A percentile compares a stretch with the other conserved stretches of the same genome.
phyloP scores from a whole-genome alignment of 2,888 invertebrate genomes.

The Aspidiotus destructor region DNA sequence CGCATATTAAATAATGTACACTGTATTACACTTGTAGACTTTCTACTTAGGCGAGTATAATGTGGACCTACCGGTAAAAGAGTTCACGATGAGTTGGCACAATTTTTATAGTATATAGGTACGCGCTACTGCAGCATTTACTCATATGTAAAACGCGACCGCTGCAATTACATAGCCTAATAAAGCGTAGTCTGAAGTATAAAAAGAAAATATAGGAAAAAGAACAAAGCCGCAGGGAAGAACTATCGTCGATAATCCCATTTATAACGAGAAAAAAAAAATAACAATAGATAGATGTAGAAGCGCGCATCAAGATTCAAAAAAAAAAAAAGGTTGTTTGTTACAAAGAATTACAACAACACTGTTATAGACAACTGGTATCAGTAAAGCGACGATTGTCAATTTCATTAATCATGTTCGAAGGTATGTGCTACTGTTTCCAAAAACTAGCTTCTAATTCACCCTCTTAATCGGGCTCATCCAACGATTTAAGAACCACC shows the following conservation, averaged over 20 bases:
- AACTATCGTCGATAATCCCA: no score
- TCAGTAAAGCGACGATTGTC: slow-evolving; percentile 22
- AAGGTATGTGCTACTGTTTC: slow-evolving; percentile 26
- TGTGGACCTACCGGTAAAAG: no score
- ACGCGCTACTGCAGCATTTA: not conserved
- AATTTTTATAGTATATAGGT: slow-evolving; percentile 8
- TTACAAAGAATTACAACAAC: slow-evolving; percentile 8
- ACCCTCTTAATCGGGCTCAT: no score
- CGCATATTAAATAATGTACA: no score
- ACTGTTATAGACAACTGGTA: slow-evolving; percentile 12
- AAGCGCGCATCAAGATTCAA: no score
- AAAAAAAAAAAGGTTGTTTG: no score
- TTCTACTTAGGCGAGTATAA: no score
- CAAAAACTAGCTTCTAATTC: not conserved
- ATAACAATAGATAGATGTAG: slow-evolving; percentile 19
- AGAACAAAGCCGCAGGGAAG: not conserved
- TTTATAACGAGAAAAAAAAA: slow-evolving; percentile 4
- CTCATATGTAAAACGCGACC: not conserved
- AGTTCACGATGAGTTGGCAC: slow-evolving; percentile 19
- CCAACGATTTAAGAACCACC: no score
- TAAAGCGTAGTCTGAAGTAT: not conserved
- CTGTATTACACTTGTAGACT: no score
- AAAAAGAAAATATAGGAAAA: not conserved
- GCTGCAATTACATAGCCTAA: slow-evolving; percentile 4
- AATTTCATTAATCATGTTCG: slow-evolving; percentile 28